A percentile compares a stretch with the other conserved stretches of the same genome.
These are phyloP conservation scores for Dicyrtomina minuta DNA, from an alignment of 2,888 invertebrate species.

Conservation along the genomic window DNA sequence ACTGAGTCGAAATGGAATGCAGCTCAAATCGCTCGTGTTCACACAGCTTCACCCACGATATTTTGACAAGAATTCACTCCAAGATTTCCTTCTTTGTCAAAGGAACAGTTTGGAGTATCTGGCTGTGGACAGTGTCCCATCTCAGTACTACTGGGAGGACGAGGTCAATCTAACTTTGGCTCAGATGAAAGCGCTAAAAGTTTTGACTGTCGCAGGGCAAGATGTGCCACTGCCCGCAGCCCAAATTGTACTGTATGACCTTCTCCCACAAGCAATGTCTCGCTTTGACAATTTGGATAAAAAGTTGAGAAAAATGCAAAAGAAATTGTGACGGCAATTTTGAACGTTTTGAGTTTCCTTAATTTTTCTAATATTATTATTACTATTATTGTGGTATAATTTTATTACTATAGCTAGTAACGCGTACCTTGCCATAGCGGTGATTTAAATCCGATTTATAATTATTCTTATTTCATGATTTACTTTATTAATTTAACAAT, in stretches of 20 bases:
- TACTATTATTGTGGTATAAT: too few relatives aligned
- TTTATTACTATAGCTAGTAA: too few relatives aligned
- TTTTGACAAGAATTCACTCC: conserved; percentile 20
- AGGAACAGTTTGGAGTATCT: conserved; percentile 17
- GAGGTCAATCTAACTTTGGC: conserved; percentile 16
- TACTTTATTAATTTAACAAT: too few relatives aligned
- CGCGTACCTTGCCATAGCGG: too few relatives aligned
- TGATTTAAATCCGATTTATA: too few relatives aligned
- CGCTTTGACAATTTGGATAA: conserved; percentile 7
- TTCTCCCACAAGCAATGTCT: neutral
- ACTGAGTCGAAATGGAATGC: conserved; percentile 10
- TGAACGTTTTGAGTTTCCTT: too few relatives aligned
- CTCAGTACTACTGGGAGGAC: conserved; percentile 31
- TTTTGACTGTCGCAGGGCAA: neutral
- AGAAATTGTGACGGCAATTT: too few relatives aligned
- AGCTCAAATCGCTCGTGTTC: conserved; percentile 7
- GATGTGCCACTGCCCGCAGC: conserved; percentile 6
- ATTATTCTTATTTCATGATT: too few relatives aligned
- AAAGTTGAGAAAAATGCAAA: conserved; percentile 25
- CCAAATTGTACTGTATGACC: conserved; percentile 15
- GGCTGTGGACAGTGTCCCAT: conserved; percentile 23
- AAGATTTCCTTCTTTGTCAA: conserved; percentile 19
- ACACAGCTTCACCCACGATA: conserved; percentile 28
- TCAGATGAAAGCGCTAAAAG: conserved; percentile 17
- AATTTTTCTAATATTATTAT: too few relatives aligned